Percentiles rank a stretch among this genome's conserved stretches.
Evolutionary conservation across 92 coral and sea anemone species (phyloP).

Genomic region (Diadumene lineata): DNA sequence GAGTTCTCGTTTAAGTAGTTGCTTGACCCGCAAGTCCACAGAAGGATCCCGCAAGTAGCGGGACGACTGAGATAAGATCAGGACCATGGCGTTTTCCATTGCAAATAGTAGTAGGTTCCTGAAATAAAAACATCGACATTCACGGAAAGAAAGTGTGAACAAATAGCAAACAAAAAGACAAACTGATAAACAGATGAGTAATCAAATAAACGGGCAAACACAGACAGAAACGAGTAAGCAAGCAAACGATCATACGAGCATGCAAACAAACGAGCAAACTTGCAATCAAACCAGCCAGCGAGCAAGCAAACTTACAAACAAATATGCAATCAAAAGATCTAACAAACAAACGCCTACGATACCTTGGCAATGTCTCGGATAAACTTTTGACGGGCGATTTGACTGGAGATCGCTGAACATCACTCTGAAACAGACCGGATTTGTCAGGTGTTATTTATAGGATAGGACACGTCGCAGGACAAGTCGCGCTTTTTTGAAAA

Average conservation of each 20-base stretch:
- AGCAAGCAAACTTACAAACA: background rate
- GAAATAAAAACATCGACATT: background rate
- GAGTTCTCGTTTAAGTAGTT: constrained; percentile 89
- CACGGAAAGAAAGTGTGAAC: too few relatives aligned
- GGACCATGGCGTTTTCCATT: constrained; percentile 85
- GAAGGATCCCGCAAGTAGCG: constrained; percentile 90
- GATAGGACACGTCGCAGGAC: too few relatives aligned
- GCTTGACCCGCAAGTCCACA: constrained; percentile 89
- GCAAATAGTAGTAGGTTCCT: constrained; percentile 82
- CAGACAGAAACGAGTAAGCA: background rate
- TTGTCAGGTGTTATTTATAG: too few relatives aligned
- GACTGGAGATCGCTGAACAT: constrained; percentile 77
- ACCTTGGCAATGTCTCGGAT: constrained; percentile 79
- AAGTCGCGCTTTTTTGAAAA: too few relatives aligned
- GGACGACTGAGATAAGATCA: constrained; percentile 88
- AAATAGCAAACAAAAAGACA: background rate
- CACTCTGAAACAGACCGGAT: constrained; percentile 52
- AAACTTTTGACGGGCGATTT: constrained; percentile 78
- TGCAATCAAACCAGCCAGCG: background rate
- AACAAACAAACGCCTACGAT: background rate
- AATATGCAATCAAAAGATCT: background rate
- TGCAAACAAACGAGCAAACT: background rate
- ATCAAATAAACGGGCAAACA: background rate
- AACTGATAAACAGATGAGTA: background rate
- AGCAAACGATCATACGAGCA: background rate